Evolutionary conservation across 2,113 vertebrate genomes (phyloP).

Genomic region (Triplophysa tibetana): DNA sequence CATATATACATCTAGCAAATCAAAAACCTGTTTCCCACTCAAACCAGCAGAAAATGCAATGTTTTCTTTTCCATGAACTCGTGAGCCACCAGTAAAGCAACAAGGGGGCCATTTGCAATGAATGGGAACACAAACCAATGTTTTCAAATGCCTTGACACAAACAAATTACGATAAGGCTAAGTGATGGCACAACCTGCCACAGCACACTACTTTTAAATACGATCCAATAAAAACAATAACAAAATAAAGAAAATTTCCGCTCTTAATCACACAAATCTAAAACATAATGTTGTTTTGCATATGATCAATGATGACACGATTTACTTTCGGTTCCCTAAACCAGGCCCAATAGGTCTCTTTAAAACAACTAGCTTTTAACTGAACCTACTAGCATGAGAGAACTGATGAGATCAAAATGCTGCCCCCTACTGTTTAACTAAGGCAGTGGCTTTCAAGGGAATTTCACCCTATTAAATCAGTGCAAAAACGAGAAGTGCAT

Average conservation of each 20-base stretch:
- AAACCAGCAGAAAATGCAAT: conserved; percentile 34
- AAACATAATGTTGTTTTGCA: conserved; percentile 30
- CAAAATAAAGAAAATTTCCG: not conserved
- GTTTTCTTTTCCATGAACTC: conserved; percentile 35
- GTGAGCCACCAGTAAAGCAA: conserved; percentile 37
- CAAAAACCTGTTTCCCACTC: conserved; percentile 42
- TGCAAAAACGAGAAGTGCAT: conserved; percentile 37
- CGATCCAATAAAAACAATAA: conserved; percentile 15
- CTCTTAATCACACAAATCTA: not conserved
- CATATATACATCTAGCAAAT: conserved; percentile 31
- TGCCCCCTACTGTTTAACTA: conserved; percentile 39
- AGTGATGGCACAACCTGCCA: conserved; percentile 25
- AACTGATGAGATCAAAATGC: conserved; percentile 28
- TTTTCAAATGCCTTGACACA: not conserved
- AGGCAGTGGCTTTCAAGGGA: conserved; percentile 11
- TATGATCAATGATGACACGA: not conserved
- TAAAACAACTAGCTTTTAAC: not conserved
- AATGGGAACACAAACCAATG: conserved; percentile 19
- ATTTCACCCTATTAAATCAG: not conserved
- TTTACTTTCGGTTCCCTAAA: not conserved
- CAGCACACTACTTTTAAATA: conserved; percentile 32
- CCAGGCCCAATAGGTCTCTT: not conserved
- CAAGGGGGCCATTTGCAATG: conserved; percentile 40
- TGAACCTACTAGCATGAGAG: not conserved
- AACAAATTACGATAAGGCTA: not conserved